Evolutionary conservation across 2,113 vertebrate species (phyloP), one percentile per base, ranked within the genome.

Genomic region (Bufo gargarizans): DNA sequence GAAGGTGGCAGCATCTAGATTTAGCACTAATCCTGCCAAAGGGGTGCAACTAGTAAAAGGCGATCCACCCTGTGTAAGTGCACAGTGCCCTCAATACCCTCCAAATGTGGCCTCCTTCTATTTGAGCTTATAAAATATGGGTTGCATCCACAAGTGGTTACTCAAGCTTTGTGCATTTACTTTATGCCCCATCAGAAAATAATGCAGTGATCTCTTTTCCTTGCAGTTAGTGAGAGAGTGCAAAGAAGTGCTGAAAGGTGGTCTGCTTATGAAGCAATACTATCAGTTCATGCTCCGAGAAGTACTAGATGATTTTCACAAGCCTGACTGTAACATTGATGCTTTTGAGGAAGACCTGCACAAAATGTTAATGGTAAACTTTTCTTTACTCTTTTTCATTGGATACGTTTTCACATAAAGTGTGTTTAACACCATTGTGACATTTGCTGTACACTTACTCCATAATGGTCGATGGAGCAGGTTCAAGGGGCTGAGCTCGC

Each of bases 221-320:
- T 93, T 22, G 89, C 85, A 99, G 98, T 94, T 99, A 93, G 98
- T 98, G 90, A 95, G 98, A 11, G 98, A 99, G 92, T 99, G 98
- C 91, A 99, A 98, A 89, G 98, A 99, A 91, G 97, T 99, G 84
- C 94, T 99, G 79, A 99, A 99, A 91, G 98, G 98, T 0, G 98
- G 98, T 11, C 96, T 99, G 4, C 92, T 99, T 87, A 99, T 99
- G 98, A 99, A 99, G 94, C 98, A 98, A 95, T 99, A 99, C 93
- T 99, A 99, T 93, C 98, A 99, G 94, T 99, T 97, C 91, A 99
- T 99, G 98, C 94, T 99, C 89, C 94, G 93, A 0, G 96, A 95
- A 17, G 96, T 97, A 17, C 95, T 97, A 56, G 94, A 94, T 10
- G 95, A 95, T 85, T 91, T 96, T 76, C 95, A 97, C 92, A 95